A percentile compares a stretch with the other conserved stretches of the same genome.
Evolutionary conservation across 2,797 vertebrate species (phyloP).

Genomic region (Ptychobarbus kaznakovi): DNA sequence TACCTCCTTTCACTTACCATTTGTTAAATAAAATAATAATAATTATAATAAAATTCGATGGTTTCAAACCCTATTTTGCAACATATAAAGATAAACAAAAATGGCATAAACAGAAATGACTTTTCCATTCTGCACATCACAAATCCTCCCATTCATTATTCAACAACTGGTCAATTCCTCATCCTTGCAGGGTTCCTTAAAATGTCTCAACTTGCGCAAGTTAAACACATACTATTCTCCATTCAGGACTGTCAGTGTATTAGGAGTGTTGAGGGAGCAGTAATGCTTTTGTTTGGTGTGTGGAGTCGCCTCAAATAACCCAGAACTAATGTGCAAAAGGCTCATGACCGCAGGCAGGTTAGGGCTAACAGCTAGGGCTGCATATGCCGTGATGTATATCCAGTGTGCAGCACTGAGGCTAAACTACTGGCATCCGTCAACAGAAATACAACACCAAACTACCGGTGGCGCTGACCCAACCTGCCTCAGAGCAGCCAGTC

Average conservation of each 20-base stretch:
- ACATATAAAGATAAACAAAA: background rate
- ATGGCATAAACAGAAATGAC: background rate
- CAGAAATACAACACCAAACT: constrained; percentile 34
- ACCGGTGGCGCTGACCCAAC: constrained; percentile 41
- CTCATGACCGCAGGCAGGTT: constrained; percentile 1
- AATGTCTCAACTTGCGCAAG: background rate
- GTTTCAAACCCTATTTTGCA: background rate
- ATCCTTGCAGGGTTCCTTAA: background rate
- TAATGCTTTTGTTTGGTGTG: background rate
- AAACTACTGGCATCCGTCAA: constrained; percentile 34
- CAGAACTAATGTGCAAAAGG: constrained; percentile 20
- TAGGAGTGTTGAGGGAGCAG: background rate
- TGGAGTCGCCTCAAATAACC: constrained; percentile 32
- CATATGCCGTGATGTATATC: background rate
- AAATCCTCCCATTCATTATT: background rate
- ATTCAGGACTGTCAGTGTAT: background rate
- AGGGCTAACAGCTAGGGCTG: background rate
- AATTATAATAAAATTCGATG: background rate
- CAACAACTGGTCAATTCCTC: background rate
- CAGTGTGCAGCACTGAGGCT: background rate
- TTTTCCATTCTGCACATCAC: background rate
- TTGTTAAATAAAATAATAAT: background rate
- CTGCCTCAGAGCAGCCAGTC: constrained; percentile 29
- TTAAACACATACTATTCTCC: background rate
- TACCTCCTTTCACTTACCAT: background rate